Evolutionary conservation across 2,888 invertebrate genomes (phyloP), one percentile per base, ranked within the genome.

Genomic region (Acleris literana): DNA sequence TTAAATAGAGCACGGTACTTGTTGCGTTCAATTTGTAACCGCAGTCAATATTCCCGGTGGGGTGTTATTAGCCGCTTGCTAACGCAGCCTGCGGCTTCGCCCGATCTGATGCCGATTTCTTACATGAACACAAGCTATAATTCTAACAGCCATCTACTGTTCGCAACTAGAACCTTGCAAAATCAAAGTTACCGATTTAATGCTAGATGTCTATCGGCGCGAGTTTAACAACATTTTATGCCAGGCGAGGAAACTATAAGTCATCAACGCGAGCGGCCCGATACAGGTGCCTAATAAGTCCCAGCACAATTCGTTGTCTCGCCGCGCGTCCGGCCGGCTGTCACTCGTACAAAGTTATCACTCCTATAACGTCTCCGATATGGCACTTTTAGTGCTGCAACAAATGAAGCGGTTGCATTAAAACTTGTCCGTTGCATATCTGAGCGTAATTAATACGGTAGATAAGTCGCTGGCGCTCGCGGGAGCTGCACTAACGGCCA

Each of bases 361-460:
- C 75, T 74, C 70, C 76, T 85, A 81, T 83, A 87, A 83, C 84
- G 85, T 87, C 82, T 76, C 81, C 79, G 90, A 91, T 91, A 90
- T 87, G 85, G 88, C 85, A 88, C 88, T 90, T 84, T 84, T 79
- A 81, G 82, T 76, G 80, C 81, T 77, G 75, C 84, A 85, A 88
- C 90, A 89, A 91, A 92, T 92, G 92, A 92, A 92, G 92, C 88
- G 86, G 90, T 92, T 87, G 92, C 90, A 91, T 92, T 92, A 90
- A 89, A 90, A 90, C 89, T 90, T 88, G 90, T 90, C 92, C 84
- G 76, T 81, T 82, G 86, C 86, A 87, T 91, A 91, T 90, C 91
- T 85, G 80, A 78, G 80, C 81, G 85, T 92, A 92, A 92, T 92
- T 91, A 92, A 92, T 92, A 92, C 83, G 77, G 75, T 79, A 85